Base-by-base conservation (phyloP, 2,113 vertebrate genomes). In the Phrynosoma blainvillii region DNA sequence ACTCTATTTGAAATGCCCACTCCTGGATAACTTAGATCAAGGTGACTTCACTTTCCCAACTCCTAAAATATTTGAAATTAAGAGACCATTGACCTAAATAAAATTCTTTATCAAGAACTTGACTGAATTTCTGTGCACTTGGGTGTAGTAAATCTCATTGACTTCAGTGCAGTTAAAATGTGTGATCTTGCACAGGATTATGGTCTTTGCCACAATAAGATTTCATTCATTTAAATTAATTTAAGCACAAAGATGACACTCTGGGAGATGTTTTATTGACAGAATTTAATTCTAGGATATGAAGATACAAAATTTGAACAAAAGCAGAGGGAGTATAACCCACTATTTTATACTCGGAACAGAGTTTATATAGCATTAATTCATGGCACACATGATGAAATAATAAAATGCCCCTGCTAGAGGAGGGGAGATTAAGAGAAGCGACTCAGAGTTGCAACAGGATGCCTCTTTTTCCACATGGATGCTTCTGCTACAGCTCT, bases 161-260 rank as follows among this genome's bases (percentile, higher is more conserved):
- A 77, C 36, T 85, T 77, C 84, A 85, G 54, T 14, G 2, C 30
- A 21, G 36, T 84, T 84, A 52, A 36, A 70, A 84, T 84, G 32
- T 54, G 21, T 32, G 14, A 74, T 27, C 82, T 84, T 71, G 42
- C 47, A 52, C 42, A 32, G 66, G 47, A 84, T 21, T 84, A 66
- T 52, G 68, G 82, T 71, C 68, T 74, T 36, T 74, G 82, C 73
- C 68, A 23, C 32, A 2, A 21, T 18, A 32, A 54, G 30, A 74
- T 71, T 56, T 20, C 82, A 36, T 74, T 84, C 5, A 84, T 54
- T 74, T 56, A 21, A n/a, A 74, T 84, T 71, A 84, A 84, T 74
- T 84, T 84, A 56, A 70, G 42, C 10, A 12, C 42, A 71, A 71
- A 83, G 66, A 83, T 52, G 18, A 21, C 18, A 5, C 25, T 5